Conservation (phyloP, 1,140 invertebrate species). For the Drosophila persimilis region DNA sequence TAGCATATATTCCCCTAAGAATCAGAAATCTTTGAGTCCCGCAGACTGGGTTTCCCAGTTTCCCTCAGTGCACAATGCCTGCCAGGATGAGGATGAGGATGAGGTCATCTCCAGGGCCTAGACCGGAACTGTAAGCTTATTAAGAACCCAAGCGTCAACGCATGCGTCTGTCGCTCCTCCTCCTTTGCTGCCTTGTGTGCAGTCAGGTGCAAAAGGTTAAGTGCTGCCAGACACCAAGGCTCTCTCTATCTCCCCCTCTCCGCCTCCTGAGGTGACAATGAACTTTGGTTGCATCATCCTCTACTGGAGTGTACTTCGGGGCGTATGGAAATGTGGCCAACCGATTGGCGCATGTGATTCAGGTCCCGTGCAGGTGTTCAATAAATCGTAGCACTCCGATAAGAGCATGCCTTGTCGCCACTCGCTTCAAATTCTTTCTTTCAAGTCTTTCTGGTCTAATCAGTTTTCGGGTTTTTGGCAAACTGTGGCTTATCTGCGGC, state of each 20-base stretch:
- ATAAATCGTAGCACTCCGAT: constrained; percentile 29
- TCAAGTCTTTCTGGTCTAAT: constrained; percentile 18
- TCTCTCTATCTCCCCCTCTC: neutral
- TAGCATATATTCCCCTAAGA: no score
- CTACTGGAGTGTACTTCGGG: neutral
- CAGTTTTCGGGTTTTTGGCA: neutral
- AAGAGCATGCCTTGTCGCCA: constrained; percentile 2
- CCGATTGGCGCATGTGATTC: constrained; percentile 42
- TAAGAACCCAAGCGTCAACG: constrained; percentile 26
- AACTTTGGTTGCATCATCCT: constrained; percentile 32
- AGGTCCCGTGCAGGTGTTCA: constrained; percentile 53
- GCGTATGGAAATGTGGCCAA: neutral
- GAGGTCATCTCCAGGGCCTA: constrained; percentile 22
- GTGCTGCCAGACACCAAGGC: constrained; percentile 33
- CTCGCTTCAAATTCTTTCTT: neutral
- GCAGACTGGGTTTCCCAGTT: no score
- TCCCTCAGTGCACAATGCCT: no score
- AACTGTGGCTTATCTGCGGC: constrained; percentile 22
- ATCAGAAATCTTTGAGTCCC: no score
- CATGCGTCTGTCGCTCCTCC: constrained; percentile 16
- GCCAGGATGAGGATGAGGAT: constrained; percentile 31
- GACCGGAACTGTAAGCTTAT: constrained; percentile 51
- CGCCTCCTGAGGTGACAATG: constrained; percentile 32
- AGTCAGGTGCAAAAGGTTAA: constrained; percentile 50
- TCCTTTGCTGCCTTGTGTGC: constrained; percentile 13